A percentile compares a stretch with the other conserved stretches of the same genome.
These are phyloP conservation scores for Pantherophis vulpinus DNA, from an alignment of 2,797 vertebrate genomes.

Conservation along the genomic window DNA sequence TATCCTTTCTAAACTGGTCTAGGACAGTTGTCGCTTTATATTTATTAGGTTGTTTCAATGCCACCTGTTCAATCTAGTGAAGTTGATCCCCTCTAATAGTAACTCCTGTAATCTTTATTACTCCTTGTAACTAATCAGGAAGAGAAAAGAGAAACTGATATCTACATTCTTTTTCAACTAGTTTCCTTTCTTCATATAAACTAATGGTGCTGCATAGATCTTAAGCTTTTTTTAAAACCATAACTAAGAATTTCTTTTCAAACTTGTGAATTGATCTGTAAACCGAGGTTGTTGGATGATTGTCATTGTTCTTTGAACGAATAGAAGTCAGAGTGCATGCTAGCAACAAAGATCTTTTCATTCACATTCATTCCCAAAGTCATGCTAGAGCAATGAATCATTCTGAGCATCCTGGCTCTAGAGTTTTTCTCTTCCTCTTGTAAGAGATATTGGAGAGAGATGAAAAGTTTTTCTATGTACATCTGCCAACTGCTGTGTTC, in stretches of 20 bases:
- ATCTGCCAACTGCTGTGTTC: not conserved
- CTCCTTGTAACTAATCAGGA: not conserved
- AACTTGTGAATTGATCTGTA: conserved; percentile 39
- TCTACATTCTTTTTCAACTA: not conserved
- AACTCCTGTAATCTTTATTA: conserved; percentile 45
- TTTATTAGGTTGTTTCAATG: conserved; percentile 19
- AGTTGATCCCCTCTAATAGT: conserved; percentile 41
- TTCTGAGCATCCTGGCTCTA: conserved; percentile 17
- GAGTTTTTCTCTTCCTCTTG: not conserved
- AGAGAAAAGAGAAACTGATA: conserved; percentile 33
- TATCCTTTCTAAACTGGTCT: conserved; percentile 17
- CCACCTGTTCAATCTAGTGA: conserved; percentile 44
- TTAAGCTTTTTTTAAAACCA: not conserved
- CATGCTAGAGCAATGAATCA: conserved; percentile 38
- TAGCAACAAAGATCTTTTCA: conserved; percentile 37
- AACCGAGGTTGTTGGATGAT: conserved; percentile 28
- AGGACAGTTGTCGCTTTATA: conserved; percentile 37
- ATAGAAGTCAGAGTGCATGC: conserved; percentile 37
- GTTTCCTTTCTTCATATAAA: conserved; percentile 7
- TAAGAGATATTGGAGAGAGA: not conserved
- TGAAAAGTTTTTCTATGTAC: not conserved
- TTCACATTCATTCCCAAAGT: conserved; percentile 48
- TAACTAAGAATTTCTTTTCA: conserved; percentile 37
- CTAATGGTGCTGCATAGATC: not conserved
- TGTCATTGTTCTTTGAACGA: conserved; percentile 27